Percentiles rank a stretch among this genome's conserved stretches.
Evolutionary conservation across 2,888 invertebrate genomes (phyloP).

Genomic region (Caenorhabditis sp.): DNA sequence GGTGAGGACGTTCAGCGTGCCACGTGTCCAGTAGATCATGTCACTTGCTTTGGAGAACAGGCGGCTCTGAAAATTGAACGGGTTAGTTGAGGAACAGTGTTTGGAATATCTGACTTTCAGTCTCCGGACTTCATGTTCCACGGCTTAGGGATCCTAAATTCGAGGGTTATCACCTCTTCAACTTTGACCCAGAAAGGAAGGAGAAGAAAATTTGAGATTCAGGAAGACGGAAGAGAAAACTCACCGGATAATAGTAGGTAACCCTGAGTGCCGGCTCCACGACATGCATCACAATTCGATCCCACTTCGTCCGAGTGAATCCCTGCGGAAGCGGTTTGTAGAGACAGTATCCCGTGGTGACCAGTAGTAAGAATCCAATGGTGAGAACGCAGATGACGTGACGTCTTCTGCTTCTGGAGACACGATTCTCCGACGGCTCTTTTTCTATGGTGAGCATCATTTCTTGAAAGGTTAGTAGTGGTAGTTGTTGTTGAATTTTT

Average conservation of each 20-base stretch:
- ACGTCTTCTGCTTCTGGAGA: neutral
- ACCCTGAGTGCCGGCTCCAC: constrained; percentile 74
- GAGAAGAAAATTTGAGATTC: no score
- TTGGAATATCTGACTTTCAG: no score
- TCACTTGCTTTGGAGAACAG: constrained; percentile 61
- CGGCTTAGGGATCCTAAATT: no score
- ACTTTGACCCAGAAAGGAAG: no score
- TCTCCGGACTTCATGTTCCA: no score
- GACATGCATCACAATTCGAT: constrained; percentile 72
- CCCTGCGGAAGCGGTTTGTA: constrained; percentile 73
- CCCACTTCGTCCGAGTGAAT: constrained; percentile 66
- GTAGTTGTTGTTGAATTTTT: constrained; percentile 2
- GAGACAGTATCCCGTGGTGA: constrained; percentile 48
- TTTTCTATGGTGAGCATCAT: constrained; percentile 58
- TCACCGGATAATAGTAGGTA: constrained; percentile 76
- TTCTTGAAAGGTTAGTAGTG: constrained; percentile 1
- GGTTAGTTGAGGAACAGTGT: neutral
- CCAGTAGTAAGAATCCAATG: constrained; percentile 3
- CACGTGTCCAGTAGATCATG: constrained; percentile 73
- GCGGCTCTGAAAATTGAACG: constrained; percentile 65
- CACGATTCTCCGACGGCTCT: neutral
- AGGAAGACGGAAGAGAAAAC: no score
- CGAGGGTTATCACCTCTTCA: no score
- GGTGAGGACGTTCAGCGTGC: constrained; percentile 64
- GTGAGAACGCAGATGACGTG: neutral